Evolutionary conservation across 2,888 invertebrate species (phyloP).

Genomic region (Lumbricus terrestris): DNA sequence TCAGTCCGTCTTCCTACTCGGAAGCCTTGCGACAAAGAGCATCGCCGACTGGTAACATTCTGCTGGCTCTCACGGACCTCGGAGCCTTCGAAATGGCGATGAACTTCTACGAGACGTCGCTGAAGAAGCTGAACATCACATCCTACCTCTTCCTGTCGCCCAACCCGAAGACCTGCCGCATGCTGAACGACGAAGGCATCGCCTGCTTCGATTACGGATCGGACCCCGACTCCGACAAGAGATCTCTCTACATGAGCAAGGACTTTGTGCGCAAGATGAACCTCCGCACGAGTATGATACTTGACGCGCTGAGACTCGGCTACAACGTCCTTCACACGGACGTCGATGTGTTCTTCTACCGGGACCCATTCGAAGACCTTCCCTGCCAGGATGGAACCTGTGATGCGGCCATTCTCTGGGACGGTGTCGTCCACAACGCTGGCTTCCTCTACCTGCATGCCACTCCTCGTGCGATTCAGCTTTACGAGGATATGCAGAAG

Average conservation of each 20-base stretch:
- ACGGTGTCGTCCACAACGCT: conserved; percentile 17
- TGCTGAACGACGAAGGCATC: not conserved
- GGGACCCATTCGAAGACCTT: conserved; percentile 23
- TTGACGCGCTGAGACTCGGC: conserved; percentile 23
- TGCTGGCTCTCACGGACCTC: conserved; percentile 21
- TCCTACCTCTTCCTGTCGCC: conserved; percentile 24
- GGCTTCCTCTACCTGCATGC: conserved; percentile 24
- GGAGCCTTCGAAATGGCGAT: conserved; percentile 22
- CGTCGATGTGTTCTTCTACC: conserved; percentile 23
- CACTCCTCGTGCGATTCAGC: not conserved
- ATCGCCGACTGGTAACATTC: not conserved
- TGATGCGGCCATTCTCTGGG: conserved; percentile 15
- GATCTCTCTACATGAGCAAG: conserved; percentile 9
- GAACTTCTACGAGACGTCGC: conserved; percentile 24
- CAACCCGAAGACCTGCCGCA: not conserved
- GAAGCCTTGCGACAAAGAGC: not conserved
- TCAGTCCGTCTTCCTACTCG: not conserved
- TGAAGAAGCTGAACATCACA: conserved; percentile 16
- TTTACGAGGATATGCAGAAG: conserved; percentile 23
- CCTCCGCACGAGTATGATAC: conserved; percentile 19
- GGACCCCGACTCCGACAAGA: not conserved
- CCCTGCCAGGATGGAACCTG: conserved; percentile 17
- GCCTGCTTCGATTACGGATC: conserved; percentile 15
- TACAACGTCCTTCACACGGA: conserved; percentile 26
- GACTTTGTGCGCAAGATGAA: conserved; percentile 30